Conservation (phyloP, 1,140 invertebrate species). For the Brachionus koreanus region DNA sequence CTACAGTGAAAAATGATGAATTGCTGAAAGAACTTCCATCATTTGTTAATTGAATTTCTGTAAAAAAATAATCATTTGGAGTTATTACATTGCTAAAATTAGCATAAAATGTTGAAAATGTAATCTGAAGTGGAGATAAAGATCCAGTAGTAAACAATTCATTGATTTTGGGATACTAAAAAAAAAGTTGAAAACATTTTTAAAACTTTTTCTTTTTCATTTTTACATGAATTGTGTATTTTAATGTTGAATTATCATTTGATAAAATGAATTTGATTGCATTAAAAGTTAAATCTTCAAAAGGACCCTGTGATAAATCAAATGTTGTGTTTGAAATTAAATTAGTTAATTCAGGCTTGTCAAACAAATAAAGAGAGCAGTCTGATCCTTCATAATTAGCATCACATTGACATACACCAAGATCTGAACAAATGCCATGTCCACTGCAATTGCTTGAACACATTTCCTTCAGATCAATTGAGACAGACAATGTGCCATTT, state of each 20-base stretch:
- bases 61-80: neutral
- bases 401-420: neutral
- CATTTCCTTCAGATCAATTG: neutral
- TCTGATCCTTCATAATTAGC: neutral
- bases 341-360: neutral
- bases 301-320: neutral
- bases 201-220: neutral
- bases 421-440: neutral
- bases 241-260: neutral
- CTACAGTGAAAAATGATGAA: neutral
- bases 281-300: neutral
- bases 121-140: neutral
- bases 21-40: neutral
- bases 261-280: neutral
- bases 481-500: neutral
- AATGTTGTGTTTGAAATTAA: neutral
- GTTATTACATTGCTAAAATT: neutral
- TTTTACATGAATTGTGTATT: neutral
- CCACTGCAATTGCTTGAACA: neutral
- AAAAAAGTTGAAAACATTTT: neutral
- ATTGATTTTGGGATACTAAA: neutral
- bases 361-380: neutral
- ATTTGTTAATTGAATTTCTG: conserved; percentile 5
- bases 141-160: neutral
- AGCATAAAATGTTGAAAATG: neutral